Evolutionary conservation across 2,888 invertebrate genomes (phyloP), one percentile per base, ranked within the genome.

Genomic region (Alentia gelatinosa): DNA sequence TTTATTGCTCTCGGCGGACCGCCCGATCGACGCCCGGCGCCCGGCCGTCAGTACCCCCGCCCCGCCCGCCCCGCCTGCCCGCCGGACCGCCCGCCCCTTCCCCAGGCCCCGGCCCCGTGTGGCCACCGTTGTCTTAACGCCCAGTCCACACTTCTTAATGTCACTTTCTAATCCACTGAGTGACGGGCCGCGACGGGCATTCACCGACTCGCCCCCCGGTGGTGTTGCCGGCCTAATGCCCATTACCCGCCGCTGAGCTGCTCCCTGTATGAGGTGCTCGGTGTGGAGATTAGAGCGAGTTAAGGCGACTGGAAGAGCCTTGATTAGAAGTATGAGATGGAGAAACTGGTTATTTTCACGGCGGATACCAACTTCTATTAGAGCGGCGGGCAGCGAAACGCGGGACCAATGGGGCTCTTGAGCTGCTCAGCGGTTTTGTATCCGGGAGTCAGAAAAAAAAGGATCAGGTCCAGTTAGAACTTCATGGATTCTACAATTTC

Each of bases 121-220:
- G 68, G 9, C 37, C 79, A 42, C 86, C 50, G 5, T 86, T 86
- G 86, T 86, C 50, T 86, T 86, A 42, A 50, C 86, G 30, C 86
- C 33, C 33, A 7, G 83, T 42, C 86, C 86, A 15, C 86, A 50
- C 86, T 86, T 86, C 86, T 86, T 86, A 86, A 86, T 86, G 86
- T 86, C 86, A 42, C 86, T 86, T 86, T 86, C 86, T 50, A 86
- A 86, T 86, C 86, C 50, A 30, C 50, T 47, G 86, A 86, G 86
- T 86, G 86, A 42, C 86, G 50, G 47, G 50, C 86, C 35, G 26
- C n/a, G 86, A 30, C 47, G 30, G 50, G 86, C 47, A 86, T 86
- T 86, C 47, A 47, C 30, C 47, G 19, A 15, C 5, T 35, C 79
- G 79, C 37, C 79, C 79, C 79, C 79, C n/a, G 33, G 74, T 74